Evolutionary conservation across 2,113 vertebrate genomes (phyloP).

Genomic region (Zootoca vivipara): DNA sequence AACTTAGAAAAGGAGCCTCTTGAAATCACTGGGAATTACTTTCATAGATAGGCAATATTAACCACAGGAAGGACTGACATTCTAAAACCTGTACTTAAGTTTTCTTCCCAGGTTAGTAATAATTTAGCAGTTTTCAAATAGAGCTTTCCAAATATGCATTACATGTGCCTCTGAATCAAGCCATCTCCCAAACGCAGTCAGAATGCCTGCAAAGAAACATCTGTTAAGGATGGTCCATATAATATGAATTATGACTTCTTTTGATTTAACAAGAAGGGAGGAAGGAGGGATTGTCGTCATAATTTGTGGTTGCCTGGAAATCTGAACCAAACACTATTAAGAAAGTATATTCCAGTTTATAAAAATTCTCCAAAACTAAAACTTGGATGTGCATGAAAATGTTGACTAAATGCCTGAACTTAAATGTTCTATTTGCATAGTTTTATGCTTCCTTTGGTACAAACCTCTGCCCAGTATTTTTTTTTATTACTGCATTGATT

Average conservation of each 20-base stretch:
- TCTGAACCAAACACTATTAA: neutral
- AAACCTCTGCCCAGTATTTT: neutral
- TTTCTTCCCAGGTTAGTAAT: neutral
- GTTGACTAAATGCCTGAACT: neutral
- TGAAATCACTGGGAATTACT: neutral
- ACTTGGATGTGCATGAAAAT: neutral
- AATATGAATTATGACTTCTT: neutral
- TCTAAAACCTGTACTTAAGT: neutral
- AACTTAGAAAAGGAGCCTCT: neutral
- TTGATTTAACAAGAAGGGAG: neutral
- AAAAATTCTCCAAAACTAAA: neutral
- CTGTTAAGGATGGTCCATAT: neutral
- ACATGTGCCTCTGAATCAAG: neutral
- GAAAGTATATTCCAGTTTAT: conserved; percentile 2
- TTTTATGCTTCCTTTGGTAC: neutral
- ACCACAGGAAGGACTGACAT: neutral
- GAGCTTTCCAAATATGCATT: neutral
- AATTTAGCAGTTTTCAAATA: neutral
- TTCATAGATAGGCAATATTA: neutral
- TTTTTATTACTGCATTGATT: neutral
- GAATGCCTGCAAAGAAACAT: neutral
- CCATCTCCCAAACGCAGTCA: neutral
- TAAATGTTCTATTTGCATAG: neutral
- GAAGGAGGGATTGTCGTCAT: neutral
- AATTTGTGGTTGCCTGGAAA: conserved; percentile 8